Evolutionary conservation across 1,140 invertebrate genomes (phyloP), one percentile per base, ranked within the genome.

Genomic region (Lucilia sericata): DNA sequence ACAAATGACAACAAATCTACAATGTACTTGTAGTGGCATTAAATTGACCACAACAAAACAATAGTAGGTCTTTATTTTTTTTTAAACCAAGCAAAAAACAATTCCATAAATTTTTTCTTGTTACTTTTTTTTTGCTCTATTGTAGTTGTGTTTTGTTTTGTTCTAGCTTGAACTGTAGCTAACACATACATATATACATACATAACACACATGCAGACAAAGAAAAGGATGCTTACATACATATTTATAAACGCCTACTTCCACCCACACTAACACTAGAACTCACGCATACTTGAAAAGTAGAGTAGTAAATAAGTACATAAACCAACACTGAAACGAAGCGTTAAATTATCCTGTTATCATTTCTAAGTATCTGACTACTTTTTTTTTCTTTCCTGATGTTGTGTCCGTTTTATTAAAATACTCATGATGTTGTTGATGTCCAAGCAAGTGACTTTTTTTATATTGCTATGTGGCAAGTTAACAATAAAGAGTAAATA

Each of bases 41-140:
- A 70, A 70, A 70, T 70, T 70, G 65, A 70, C 65, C 65, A 70
- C 65, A 70, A 70, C 65, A 70, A 70, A 70, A 70, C 65, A 70
- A 70, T 70, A n/a, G 65, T 70, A 21, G 60, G 65, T 70, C 65
- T 21, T 70, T 70, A 2, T 21, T 25, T 70, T 19, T 70, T n/a
- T 60, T 30, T 30, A 30, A 60, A n/a, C 14, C 1, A n/a, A 14
- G 19, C n/a, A 70, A 19, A 70, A 70, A 70, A 25, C n/a, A 70
- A 70, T 70, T 21, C 19, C 65, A 70, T 70, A 70, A 21, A 70
- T 70, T 70, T 70, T 70, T 70, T 70, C 9, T 70, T 21, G 65
- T 21, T n/a, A n/a, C n/a, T 70, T 19, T 70, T 70, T 10, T 25
- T 19, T 70, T 25, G 3, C n/a, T 65, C 17, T 65, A n/a, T 30